phyloP scores from a whole-genome alignment of 2,888 invertebrate species.

The Congeria kusceri region DNA sequence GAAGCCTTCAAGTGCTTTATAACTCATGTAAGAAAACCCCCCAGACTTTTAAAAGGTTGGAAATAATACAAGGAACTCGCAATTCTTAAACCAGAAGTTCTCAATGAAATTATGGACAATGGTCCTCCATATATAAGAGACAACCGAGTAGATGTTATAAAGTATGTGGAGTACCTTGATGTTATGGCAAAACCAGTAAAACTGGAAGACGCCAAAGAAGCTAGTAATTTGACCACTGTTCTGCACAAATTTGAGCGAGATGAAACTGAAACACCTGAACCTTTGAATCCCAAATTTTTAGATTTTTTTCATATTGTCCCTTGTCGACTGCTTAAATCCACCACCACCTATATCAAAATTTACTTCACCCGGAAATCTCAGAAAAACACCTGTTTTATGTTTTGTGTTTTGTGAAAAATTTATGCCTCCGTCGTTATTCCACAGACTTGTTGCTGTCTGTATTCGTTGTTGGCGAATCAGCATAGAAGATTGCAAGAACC shows the following conservation, averaged over 20 bases:
- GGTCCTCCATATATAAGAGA: constrained; percentile 4
- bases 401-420: constrained; percentile 42
- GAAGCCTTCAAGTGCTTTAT: constrained; percentile 54
- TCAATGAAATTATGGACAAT: constrained; percentile 39
- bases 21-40: constrained; percentile 33
- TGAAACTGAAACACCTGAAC: neutral
- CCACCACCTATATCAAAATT: constrained; percentile 1
- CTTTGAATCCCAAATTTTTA: neutral
- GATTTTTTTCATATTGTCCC: constrained; percentile 59
- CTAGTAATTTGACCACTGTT: no score
- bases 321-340: constrained; percentile 21
- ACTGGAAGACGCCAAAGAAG: neutral
- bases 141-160: constrained; percentile 24
- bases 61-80: constrained; percentile 30
- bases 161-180: constrained; percentile 51
- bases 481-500: neutral
- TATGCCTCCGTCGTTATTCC: constrained; percentile 29
- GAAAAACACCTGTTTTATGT: constrained; percentile 42
- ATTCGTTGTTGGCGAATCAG: constrained; percentile 37
- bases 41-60: constrained; percentile 21
- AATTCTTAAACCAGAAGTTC: constrained; percentile 18
- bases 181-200: constrained; percentile 46
- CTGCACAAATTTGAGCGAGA: no score
- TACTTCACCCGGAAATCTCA: neutral
- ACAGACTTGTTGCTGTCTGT: constrained; percentile 39